A percentile compares a stretch with the other conserved stretches of the same genome.
phyloP scores from a whole-genome alignment of 2,888 invertebrate genomes.

The Cephus nigrinus region DNA sequence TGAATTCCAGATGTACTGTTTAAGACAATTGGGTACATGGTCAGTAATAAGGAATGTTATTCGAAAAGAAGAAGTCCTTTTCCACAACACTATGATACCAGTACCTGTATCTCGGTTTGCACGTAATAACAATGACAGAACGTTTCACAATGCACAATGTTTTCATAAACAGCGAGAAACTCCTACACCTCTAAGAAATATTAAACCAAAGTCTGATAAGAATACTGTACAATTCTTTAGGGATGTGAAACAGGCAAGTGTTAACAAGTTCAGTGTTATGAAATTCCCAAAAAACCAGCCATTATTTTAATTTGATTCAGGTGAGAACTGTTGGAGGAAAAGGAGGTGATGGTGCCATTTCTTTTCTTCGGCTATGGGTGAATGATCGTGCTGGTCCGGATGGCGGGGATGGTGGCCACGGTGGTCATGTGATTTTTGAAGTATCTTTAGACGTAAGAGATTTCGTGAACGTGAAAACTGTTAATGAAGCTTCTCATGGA shows the following conservation, averaged over 20 bases:
- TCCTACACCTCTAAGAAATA: slow-evolving; percentile 47
- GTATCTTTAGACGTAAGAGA: slow-evolving; percentile 76
- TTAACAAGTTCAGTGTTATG: not conserved
- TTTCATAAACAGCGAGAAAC: slow-evolving; percentile 23
- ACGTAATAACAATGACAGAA: slow-evolving; percentile 25
- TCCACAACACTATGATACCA: slow-evolving; percentile 10
- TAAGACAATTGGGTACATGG: slow-evolving; percentile 9
- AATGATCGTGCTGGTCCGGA: slow-evolving; percentile 95
- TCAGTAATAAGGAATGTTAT: slow-evolving; percentile 20
- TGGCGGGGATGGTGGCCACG: slow-evolving; percentile 97
- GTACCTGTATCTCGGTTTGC: not conserved
- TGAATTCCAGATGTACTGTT: slow-evolving; percentile 24
- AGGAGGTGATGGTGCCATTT: slow-evolving; percentile 94
- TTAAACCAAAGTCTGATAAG: slow-evolving; percentile 48
- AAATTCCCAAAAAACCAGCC: not conserved
- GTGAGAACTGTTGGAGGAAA: slow-evolving; percentile 82
- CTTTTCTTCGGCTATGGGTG: slow-evolving; percentile 83
- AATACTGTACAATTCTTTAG: slow-evolving; percentile 43
- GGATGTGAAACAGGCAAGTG: slow-evolving; percentile 54
- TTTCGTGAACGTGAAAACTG: slow-evolving; percentile 74
- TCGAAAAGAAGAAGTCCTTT: slow-evolving; percentile 25
- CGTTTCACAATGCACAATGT: slow-evolving; percentile 34
- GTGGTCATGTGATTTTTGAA: slow-evolving; percentile 91
- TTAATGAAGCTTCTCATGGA: slow-evolving; percentile 76
- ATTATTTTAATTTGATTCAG: slow-evolving; percentile 33